Percentiles rank a stretch among this genome's conserved stretches.
Conservation (phyloP, 2,888 invertebrate species). For the Polia nebulosa region DNA sequence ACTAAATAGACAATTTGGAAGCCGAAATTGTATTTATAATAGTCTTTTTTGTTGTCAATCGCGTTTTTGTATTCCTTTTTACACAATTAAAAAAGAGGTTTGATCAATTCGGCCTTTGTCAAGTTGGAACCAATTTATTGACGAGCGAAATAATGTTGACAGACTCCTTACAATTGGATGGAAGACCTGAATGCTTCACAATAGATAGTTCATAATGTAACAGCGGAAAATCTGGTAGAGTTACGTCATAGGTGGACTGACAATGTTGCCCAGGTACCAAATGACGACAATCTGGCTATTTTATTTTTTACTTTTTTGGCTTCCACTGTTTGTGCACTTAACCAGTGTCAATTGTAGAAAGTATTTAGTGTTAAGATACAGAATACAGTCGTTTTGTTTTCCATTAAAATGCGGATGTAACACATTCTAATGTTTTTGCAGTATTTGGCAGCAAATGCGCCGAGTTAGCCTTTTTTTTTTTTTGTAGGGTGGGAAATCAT, state of each 20-base stretch:
- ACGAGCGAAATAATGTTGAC: slow-evolving; percentile 49
- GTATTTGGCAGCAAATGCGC: too few species aligned
- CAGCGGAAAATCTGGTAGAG: neutral
- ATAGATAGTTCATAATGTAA: slow-evolving; percentile 28
- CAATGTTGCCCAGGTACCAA: neutral
- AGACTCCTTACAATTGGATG: slow-evolving; percentile 41
- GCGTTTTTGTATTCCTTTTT: slow-evolving; percentile 72
- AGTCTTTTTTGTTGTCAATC: slow-evolving; percentile 80
- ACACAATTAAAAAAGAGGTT: slow-evolving; percentile 70
- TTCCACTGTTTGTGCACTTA: too few species aligned
- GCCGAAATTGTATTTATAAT: slow-evolving; percentile 86
- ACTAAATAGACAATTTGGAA: slow-evolving; percentile 85
- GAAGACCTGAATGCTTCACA: slow-evolving; percentile 28
- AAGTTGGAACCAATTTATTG: slow-evolving; percentile 63
- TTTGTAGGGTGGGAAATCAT: too few species aligned
- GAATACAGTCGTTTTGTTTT: too few species aligned
- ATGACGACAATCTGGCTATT: neutral
- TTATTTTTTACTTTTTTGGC: too few species aligned
- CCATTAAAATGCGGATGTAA: too few species aligned
- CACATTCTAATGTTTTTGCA: too few species aligned
- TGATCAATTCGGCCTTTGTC: slow-evolving; percentile 68
- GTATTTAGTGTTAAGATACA: too few species aligned
- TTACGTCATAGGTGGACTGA: slow-evolving; percentile 14
- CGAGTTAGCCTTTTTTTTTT: too few species aligned
- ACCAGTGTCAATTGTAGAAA: too few species aligned